Evolutionary conservation across 2,113 vertebrate genomes (phyloP).

Genomic region (Megalops atlanticus): DNA sequence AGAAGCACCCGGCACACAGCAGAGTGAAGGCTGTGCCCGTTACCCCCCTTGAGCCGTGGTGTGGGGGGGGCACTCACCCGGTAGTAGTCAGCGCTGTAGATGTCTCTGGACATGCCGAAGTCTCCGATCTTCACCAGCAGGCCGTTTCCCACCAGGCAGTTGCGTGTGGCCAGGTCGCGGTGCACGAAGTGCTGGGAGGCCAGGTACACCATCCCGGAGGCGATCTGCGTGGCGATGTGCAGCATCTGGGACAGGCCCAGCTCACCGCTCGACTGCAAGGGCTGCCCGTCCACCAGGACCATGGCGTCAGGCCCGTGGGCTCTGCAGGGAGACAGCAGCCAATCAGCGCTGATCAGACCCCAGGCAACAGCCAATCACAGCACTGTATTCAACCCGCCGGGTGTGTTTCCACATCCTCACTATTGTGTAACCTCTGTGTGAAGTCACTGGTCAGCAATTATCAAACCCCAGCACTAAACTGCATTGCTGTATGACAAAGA

Average conservation of each 20-base stretch:
- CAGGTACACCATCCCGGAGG: slow-evolving; percentile 94
- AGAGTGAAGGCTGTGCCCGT: no score
- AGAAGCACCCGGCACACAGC: no score
- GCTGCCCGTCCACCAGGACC: slow-evolving; percentile 96
- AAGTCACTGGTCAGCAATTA: no score
- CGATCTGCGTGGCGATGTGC: slow-evolving; percentile 94
- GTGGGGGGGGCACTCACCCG: slow-evolving; percentile 76
- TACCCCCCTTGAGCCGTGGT: no score
- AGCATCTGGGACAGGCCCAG: slow-evolving; percentile 95
- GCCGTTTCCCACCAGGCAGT: slow-evolving; percentile 93
- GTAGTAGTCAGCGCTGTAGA: slow-evolving; percentile 99
- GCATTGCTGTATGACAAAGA: no score
- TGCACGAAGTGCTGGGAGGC: slow-evolving; percentile 97
- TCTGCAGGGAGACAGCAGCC: slow-evolving; percentile 61
- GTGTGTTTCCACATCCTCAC: no score
- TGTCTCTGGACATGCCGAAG: slow-evolving; percentile 97
- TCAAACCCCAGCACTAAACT: no score
- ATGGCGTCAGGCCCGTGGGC: slow-evolving; percentile 94
- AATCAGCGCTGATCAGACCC: not conserved
- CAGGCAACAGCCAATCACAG: not conserved
- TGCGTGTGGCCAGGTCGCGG: slow-evolving; percentile 93
- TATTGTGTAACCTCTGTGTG: no score
- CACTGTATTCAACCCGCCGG: no score
- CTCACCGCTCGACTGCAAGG: slow-evolving; percentile 89
- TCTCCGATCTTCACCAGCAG: slow-evolving; percentile 97